Evolutionary conservation across 2,797 vertebrate genomes (phyloP), one percentile per base, ranked within the genome.

Genomic region (Peromyscus melanophrys): DNA sequence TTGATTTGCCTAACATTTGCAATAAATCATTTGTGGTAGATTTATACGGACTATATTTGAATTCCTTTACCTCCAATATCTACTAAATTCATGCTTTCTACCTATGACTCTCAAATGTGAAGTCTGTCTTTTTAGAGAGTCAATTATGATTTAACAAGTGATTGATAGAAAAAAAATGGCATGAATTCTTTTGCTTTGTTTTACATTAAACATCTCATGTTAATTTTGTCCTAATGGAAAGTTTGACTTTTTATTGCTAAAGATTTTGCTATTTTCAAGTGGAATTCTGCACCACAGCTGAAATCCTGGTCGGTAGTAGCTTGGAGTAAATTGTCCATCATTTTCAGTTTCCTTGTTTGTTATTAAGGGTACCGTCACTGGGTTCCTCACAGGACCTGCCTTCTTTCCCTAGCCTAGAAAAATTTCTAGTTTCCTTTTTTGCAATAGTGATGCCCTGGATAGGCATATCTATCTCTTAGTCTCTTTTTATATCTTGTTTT

Each of bases 1-100:
- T 86, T 69, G 31, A 89, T 78, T 6, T 16, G 52, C 16, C 59
- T 89, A 76, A 92, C 75, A 71, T 89, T 89, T 92, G 67, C n/a
- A 89, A 89, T 90, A 95, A 67, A 52, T 80, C 40, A 90, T 55
- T 63, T 67, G 40, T 1, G 31, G 43, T 67, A 85, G 83, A 67
- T 49, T 67, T 7, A 46, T 40, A 84, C 19, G 23, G 65, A 46
- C 19, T 43, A 31, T 31, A 59, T 63, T 43, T 84, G 31, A 29
- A 65, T 46, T 65, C 43, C 82, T 65, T 46, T 65, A 84, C 61
- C 11, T 65, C 19, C 61, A 23, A 3, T 84, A 3, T 84, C 40
- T 65, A 31, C 37, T 43, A 12, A 19, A 31, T 63, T 43, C 21
- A 40, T 65, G 40, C 16, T 84, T 34, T 84, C 40, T 65, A 23